Conservation (phyloP, 2,888 invertebrate species). For the Tachina grossa region DNA sequence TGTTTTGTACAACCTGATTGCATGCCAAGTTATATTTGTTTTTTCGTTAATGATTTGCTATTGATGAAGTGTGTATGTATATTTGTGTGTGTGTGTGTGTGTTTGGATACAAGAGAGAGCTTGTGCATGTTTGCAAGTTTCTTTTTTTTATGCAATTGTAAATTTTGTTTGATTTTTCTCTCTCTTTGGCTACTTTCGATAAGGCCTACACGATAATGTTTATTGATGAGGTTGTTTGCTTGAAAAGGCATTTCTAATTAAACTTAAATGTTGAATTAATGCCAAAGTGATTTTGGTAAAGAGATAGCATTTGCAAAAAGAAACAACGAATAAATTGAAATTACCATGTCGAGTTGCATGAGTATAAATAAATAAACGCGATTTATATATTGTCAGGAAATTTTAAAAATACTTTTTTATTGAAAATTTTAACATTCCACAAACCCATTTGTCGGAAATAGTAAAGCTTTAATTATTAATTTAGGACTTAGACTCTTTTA, state of each 20-base stretch:
- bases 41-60: constrained; percentile 59
- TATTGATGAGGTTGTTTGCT: constrained; percentile 62
- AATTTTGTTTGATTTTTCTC: constrained; percentile 37
- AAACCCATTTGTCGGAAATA: too few relatives aligned
- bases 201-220: constrained; percentile 66
- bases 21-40: constrained; percentile 32
- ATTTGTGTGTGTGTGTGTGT: neutral
- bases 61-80: constrained; percentile 39
- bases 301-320: constrained; percentile 26
- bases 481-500: too few relatives aligned
- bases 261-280: constrained; percentile 55
- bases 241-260: constrained; percentile 67
- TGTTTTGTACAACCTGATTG: constrained; percentile 31
- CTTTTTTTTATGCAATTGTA: neutral
- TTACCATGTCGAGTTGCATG: neutral
- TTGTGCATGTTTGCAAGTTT: too few relatives aligned
- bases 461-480: too few relatives aligned
- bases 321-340: neutral
- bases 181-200: constrained; percentile 41
- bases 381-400: too few relatives aligned
- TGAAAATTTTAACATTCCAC: too few relatives aligned
- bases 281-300: constrained; percentile 52
- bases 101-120: neutral
- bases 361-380: too few relatives aligned
- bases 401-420: too few relatives aligned